phyloP scores from a whole-genome alignment of 2,888 invertebrate genomes.

The Agonopterix heracliana region DNA sequence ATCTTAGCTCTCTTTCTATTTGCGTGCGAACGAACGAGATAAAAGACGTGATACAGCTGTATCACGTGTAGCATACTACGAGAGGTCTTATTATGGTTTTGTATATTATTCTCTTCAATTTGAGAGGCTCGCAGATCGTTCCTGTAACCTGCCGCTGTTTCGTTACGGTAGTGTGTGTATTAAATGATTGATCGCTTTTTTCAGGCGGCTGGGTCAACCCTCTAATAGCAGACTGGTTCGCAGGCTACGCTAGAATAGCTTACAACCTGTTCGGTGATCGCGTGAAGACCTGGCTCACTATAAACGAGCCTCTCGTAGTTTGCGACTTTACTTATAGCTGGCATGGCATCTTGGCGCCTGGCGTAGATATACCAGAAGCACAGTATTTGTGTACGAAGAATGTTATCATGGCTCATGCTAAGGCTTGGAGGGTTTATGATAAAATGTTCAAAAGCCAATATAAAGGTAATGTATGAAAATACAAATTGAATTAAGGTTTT shows the following conservation, averaged over 20 bases:
- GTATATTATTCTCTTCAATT: too few species aligned
- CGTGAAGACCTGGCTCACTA: conserved; percentile 81
- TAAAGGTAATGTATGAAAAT: too few species aligned
- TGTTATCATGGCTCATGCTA: conserved; percentile 80
- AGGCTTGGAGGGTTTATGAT: conserved; percentile 77
- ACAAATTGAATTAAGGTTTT: too few species aligned
- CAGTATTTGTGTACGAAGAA: conserved; percentile 79
- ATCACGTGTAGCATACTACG: too few species aligned
- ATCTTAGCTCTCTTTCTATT: too few species aligned
- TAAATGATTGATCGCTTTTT: background rate
- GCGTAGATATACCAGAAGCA: background rate
- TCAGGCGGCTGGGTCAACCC: conserved; percentile 82
- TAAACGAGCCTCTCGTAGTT: conserved; percentile 79
- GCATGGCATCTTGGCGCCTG: background rate
- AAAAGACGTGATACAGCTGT: too few species aligned
- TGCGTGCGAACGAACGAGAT: too few species aligned
- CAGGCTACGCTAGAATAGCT: conserved; percentile 75
- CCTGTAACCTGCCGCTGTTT: too few species aligned
- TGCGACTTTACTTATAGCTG: conserved; percentile 24
- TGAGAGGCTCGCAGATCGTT: too few species aligned
- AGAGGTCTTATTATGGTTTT: too few species aligned
- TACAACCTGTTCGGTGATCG: conserved; percentile 76
- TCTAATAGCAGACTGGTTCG: conserved; percentile 75
- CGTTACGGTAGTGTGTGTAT: too few species aligned
- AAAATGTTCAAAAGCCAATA: conserved; percentile 66